These are phyloP conservation scores for Tipula lateralis DNA, from an alignment of 2,888 invertebrate species.

Conservation along the genomic window DNA sequence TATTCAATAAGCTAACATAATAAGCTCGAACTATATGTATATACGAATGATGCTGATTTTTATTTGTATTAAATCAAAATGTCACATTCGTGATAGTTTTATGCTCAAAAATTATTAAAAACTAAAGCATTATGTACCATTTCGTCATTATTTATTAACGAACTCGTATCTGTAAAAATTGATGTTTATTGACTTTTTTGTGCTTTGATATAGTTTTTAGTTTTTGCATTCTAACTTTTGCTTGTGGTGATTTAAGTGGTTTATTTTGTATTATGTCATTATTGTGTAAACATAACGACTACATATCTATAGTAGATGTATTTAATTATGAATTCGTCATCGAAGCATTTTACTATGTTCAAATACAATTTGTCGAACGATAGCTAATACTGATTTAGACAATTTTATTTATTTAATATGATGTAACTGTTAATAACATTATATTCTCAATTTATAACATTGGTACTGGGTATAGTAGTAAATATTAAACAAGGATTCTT, in stretches of 20 bases:
- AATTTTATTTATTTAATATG: too few relatives aligned
- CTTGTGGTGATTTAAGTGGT: not conserved
- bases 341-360: too few relatives aligned
- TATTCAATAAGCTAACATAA: not conserved
- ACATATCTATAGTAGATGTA: not conserved
- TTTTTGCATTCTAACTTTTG: not conserved
- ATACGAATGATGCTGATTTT: not conserved
- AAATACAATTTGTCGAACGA: too few relatives aligned
- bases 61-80: not conserved
- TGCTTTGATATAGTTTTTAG: not conserved
- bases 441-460: too few relatives aligned
- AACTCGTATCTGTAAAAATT: not conserved
- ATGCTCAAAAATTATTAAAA: not conserved
- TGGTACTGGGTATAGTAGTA: too few relatives aligned
- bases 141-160: not conserved
- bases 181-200: not conserved
- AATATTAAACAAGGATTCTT: too few relatives aligned
- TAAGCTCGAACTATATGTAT: not conserved
- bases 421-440: too few relatives aligned
- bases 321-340: not conserved
- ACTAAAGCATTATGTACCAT: not conserved
- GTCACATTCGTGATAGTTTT: slow-evolving; percentile 19
- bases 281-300: not conserved
- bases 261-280: not conserved
- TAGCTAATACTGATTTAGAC: too few relatives aligned